A percentile compares a stretch with the other conserved stretches of the same genome.
These are phyloP conservation scores for Ranitomeya imitator DNA, from an alignment of 2,113 vertebrate genomes.

Conservation along the genomic window DNA sequence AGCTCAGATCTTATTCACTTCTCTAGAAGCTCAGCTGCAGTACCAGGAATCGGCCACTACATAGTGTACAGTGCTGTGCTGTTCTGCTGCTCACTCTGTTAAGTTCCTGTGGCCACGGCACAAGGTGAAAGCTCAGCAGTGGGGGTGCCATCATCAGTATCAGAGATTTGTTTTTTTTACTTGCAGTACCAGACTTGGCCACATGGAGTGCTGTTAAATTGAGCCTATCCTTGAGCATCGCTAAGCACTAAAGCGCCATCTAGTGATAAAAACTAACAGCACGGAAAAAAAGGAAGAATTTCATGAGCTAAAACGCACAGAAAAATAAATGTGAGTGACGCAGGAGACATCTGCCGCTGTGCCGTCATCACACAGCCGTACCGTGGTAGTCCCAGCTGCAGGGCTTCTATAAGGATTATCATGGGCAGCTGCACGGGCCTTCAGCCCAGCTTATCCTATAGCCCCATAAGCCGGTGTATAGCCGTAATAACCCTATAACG, in stretches of 20 bases:
- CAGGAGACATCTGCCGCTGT: neutral
- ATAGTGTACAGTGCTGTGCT: too few species aligned
- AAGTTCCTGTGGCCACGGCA: too few species aligned
- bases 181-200: neutral
- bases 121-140: too few species aligned
- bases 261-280: neutral
- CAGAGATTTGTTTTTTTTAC: neutral
- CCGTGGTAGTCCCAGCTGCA: neutral
- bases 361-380: neutral
- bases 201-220: neutral
- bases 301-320: neutral
- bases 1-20: too few species aligned
- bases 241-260: neutral
- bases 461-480: neutral
- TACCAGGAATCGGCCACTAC: too few species aligned
- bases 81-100: too few species aligned
- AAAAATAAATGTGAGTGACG: neutral
- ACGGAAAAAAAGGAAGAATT: neutral
- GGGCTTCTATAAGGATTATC: neutral
- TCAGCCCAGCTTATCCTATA: neutral
- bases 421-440: neutral
- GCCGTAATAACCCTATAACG: neutral
- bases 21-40: too few species aligned
- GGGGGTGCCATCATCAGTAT: too few species aligned
- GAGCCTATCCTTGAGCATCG: neutral